These are phyloP conservation scores for Phyllotis vaccarum DNA, from an alignment of 2,797 vertebrate genomes.

Conservation along the genomic window DNA sequence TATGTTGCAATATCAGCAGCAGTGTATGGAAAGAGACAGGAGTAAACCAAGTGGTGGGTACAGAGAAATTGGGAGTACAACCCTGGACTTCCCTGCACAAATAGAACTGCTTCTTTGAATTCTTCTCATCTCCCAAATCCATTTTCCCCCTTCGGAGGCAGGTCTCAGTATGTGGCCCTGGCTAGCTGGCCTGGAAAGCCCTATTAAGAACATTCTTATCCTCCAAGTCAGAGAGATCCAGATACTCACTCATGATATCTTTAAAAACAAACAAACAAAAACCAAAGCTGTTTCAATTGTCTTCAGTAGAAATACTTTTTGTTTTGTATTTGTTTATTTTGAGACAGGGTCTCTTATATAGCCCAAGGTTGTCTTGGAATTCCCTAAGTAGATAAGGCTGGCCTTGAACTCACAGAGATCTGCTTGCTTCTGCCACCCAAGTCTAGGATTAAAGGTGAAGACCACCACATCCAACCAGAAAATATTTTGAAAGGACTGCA, in stretches of 20 bases:
- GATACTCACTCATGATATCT: too few species aligned
- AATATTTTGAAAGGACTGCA: background rate
- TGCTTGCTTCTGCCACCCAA: background rate
- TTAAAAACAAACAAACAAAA: background rate
- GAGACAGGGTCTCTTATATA: background rate
- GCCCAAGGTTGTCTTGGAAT: background rate
- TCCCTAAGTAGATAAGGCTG: background rate
- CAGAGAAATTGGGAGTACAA: background rate
- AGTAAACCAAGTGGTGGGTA: background rate
- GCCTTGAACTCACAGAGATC: background rate
- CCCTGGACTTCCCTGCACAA: background rate
- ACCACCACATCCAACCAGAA: background rate
- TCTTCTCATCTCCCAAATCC: background rate
- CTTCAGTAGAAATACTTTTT: background rate
- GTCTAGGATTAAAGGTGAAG: background rate
- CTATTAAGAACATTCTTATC: background rate
- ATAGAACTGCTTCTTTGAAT: background rate
- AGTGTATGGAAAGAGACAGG: background rate
- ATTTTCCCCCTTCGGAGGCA: background rate
- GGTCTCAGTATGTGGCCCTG: background rate
- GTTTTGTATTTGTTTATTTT: background rate
- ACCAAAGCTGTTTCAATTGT: background rate
- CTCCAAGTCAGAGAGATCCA: background rate
- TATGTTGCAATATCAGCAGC: background rate
- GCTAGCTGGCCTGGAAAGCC: background rate